Evolutionary conservation across 2,888 invertebrate species (phyloP).

Genomic region (Oeneis ivallda): DNA sequence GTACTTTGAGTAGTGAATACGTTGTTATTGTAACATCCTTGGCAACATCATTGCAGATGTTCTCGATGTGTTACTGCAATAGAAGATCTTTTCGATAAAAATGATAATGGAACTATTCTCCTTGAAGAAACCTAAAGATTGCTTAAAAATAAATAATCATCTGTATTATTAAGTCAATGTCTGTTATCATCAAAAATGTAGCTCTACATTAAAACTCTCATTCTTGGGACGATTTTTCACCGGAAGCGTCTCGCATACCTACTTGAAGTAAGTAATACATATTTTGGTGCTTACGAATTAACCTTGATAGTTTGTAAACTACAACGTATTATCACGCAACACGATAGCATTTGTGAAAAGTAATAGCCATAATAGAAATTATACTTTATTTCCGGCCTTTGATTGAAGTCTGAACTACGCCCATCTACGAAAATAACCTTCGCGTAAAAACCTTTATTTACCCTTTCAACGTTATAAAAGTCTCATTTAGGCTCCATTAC

Average conservation of each 20-base stretch:
- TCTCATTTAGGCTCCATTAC: constrained; percentile 19
- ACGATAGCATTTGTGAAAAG: constrained; percentile 29
- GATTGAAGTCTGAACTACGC: constrained; percentile 65
- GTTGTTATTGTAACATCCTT: constrained; percentile 37
- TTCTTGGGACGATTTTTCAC: background rate
- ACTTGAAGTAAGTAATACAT: too few species aligned
- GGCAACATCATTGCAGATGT: constrained; percentile 34
- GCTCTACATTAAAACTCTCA: background rate
- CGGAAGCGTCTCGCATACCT: too few species aligned
- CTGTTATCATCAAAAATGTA: too few species aligned
- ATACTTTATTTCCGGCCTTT: constrained; percentile 66
- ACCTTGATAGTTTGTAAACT: constrained; percentile 13
- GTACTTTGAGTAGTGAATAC: constrained; percentile 39
- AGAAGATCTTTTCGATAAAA: constrained; percentile 11
- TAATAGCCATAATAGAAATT: constrained; percentile 56
- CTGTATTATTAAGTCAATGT: too few species aligned
- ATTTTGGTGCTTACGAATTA: background rate
- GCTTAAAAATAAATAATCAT: background rate
- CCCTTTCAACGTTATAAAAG: constrained; percentile 20
- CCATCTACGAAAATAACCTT: constrained; percentile 39
- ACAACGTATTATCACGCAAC: constrained; percentile 25
- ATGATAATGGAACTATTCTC: constrained; percentile 3
- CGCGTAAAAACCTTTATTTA: constrained; percentile 30
- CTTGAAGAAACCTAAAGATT: background rate
- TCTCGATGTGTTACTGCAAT: constrained; percentile 20